Conservation (phyloP, 2,113 vertebrate species). For the Nibea coibor region DNA sequence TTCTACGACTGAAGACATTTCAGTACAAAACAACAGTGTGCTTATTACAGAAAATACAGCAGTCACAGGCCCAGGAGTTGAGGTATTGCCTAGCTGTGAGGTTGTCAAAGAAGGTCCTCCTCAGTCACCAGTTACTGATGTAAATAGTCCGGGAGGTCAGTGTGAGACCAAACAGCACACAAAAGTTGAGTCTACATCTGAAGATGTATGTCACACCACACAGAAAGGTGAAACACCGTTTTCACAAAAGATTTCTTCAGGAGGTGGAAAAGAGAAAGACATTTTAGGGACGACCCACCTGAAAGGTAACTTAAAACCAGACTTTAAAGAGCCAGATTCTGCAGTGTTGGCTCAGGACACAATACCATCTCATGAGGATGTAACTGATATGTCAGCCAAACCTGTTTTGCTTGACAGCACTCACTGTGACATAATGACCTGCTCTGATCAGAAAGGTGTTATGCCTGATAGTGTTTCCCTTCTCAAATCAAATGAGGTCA, state of each 20-base stretch:
- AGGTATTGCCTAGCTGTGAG: background rate
- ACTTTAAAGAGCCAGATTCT: constrained; percentile 6
- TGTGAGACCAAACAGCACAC: constrained; percentile 9
- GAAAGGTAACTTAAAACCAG: constrained; percentile 23
- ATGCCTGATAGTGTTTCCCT: background rate
- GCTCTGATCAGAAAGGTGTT: constrained; percentile 15
- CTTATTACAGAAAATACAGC: constrained; percentile 12
- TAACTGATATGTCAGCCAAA: constrained; percentile 50
- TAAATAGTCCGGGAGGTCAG: background rate
- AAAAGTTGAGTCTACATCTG: background rate
- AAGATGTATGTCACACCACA: background rate
- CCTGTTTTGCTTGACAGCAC: constrained; percentile 28
- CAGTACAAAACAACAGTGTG: constrained; percentile 1
- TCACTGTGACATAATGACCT: constrained; percentile 25
- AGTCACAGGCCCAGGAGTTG: background rate
- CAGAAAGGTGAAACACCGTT: constrained; percentile 2
- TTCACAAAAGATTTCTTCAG: constrained; percentile 6
- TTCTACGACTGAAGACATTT: constrained; percentile 26
- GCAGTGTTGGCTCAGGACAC: background rate
- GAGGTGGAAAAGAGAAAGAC: constrained; percentile 8
- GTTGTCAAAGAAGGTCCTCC: background rate
- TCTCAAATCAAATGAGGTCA: constrained; percentile 11
- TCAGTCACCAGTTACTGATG: constrained; percentile 6
- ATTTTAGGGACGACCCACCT: background rate
- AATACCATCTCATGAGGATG: constrained; percentile 32